phyloP scores from a whole-genome alignment of 2,797 vertebrate genomes.

The Peromyscus eremicus region DNA sequence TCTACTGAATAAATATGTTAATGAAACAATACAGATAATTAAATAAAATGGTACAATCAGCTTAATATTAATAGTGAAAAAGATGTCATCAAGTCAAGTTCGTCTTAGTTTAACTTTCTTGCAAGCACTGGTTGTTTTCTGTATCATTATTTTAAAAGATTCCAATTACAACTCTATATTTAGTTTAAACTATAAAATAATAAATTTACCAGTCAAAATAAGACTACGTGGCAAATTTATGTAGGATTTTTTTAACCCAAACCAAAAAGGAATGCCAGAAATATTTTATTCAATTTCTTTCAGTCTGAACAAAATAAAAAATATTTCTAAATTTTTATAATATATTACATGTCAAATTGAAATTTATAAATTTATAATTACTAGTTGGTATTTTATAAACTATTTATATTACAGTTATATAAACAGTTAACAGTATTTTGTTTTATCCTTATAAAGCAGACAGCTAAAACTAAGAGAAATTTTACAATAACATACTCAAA shows the following conservation, averaged over 20 bases:
- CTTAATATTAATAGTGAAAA: constrained; percentile 64
- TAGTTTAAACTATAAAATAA: constrained; percentile 70
- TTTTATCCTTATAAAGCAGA: not conserved
- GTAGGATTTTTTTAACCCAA: not conserved
- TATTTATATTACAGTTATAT: not conserved
- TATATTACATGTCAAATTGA: not conserved
- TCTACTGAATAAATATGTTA: constrained; percentile 47
- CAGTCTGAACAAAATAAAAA: not conserved
- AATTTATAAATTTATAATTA: constrained; percentile 7
- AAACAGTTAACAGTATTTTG: not conserved
- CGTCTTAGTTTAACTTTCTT: constrained; percentile 30
- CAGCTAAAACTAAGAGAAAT: not conserved
- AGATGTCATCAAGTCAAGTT: constrained; percentile 19
- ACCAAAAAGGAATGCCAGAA: constrained; percentile 22
- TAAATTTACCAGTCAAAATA: constrained; percentile 59
- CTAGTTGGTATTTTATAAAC: not conserved
- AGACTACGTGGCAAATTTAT: not conserved
- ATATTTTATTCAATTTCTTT: not conserved
- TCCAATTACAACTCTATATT: constrained; percentile 66
- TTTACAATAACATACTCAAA: not conserved
- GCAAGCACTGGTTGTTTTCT: not conserved
- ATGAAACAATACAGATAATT: constrained; percentile 46
- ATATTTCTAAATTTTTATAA: not conserved
- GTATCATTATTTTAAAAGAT: constrained; percentile 45
- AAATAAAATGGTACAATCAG: constrained; percentile 63